Percentiles rank a stretch among this genome's conserved stretches.
phyloP scores from a whole-genome alignment of 2,888 invertebrate genomes.

The Rhingia rostrata region DNA sequence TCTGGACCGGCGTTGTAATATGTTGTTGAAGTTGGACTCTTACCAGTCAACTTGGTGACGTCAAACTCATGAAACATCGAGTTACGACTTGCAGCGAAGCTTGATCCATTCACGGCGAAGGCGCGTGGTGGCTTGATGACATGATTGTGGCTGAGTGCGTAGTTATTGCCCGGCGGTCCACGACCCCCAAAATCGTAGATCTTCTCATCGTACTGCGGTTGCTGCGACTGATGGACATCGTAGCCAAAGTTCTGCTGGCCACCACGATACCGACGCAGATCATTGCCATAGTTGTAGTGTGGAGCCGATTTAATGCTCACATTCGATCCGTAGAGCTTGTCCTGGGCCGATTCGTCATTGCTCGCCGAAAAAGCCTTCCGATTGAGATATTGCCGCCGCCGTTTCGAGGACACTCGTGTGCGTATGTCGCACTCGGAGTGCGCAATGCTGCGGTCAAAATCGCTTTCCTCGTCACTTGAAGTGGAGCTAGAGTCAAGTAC shows the following conservation, averaged over 20 bases:
- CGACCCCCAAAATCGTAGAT: conserved; percentile 81
- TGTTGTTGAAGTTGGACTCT: conserved; percentile 82
- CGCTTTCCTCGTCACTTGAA: conserved; percentile 84
- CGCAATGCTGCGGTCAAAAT: conserved; percentile 82
- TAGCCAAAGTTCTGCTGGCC: conserved; percentile 52
- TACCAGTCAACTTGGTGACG: conserved; percentile 83
- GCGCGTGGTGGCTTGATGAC: conserved; percentile 77
- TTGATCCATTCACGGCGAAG: conserved; percentile 76
- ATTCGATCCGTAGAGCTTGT: conserved; percentile 83
- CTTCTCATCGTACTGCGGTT: conserved; percentile 79
- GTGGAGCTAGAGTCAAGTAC: conserved; percentile 84
- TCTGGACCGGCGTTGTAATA: conserved; percentile 77
- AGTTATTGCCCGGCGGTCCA: conserved; percentile 80
- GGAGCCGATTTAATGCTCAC: conserved; percentile 84
- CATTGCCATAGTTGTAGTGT: conserved; percentile 81
- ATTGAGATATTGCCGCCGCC: conserved; percentile 80
- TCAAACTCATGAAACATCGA: conserved; percentile 82
- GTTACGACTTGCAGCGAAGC: conserved; percentile 73
- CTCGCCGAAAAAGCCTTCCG: conserved; percentile 80
- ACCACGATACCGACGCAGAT: conserved; percentile 72
- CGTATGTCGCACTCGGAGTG: conserved; percentile 85
- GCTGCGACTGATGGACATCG: conserved; percentile 55
- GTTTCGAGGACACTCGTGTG: conserved; percentile 79
- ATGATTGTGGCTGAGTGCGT: conserved; percentile 73
- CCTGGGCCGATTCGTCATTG: conserved; percentile 79